Base-by-base conservation (phyloP, 2,797 vertebrate species). In the Danio jaintianensis region DNA sequence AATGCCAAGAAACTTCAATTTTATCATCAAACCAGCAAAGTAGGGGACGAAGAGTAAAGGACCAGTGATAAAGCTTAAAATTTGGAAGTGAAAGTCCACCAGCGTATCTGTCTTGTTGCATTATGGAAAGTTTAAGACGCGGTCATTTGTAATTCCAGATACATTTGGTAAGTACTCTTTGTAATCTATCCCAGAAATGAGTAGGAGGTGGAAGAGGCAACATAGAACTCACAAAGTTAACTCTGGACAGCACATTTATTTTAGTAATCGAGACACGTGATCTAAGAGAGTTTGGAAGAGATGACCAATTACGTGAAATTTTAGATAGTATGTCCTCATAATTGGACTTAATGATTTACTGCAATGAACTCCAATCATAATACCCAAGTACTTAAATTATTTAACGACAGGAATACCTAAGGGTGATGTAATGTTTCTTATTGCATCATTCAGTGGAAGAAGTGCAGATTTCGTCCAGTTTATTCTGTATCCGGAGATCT, bases 221-320 rank as follows among this genome's bases (percentile, higher is more conserved):
- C 4, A 50, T 50, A 9, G 48, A 50, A 50, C 48, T 50, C 48
- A 50, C 48, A 50, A 50, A 50, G 48, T 50, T 50, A 50, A 50
- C 5, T 52, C 18, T n/a, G 11, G 52, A 72, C 8, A 81, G 45
- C 36, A 69, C 67, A 48, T 81, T 81, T 15, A 81, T 81, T 36
- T 81, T 62, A 3, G 82, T 55, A 40, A 70, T 70, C 5, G 48
- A 82, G 6, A 76, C 10, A 11, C 36, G 7, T 15, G 40, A 53
- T 9, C 36, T 13, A 45, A 74, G 68, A 1, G 13, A 64, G 11
- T 78, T 66, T 4, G 42, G 16, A 0, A 79, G 15, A n/a, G 8
- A 61, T 16, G 3, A 42, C 29, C 29, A 82, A 43, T 56, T 36
- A n/a, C 6, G 2, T 7, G 1, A 53, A 6, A 76, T 61, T 63